Conservation (phyloP, 2,797 vertebrate species). For the Liparis tanakae region DNA sequence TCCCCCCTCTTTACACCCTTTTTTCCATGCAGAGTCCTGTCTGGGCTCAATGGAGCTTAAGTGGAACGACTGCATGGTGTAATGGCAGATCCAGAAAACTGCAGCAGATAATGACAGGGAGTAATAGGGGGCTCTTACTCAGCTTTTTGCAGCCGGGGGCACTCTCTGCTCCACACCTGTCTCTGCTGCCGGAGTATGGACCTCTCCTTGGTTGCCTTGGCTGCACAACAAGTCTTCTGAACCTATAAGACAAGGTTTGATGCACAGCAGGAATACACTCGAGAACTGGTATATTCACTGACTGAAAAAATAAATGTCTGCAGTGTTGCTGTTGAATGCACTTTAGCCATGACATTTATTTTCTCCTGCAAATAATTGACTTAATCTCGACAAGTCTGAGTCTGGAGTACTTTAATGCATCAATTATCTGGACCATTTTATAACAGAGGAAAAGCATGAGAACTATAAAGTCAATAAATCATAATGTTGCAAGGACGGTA, state of each 20-base stretch:
- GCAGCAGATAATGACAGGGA: conserved; percentile 73
- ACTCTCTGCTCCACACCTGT: conserved; percentile 91
- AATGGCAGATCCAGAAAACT: conserved; percentile 72
- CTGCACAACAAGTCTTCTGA: conserved; percentile 82
- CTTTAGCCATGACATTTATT: conserved; percentile 33
- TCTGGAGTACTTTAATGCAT: conserved; percentile 28
- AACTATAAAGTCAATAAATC: conserved; percentile 6
- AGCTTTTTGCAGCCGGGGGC: conserved; percentile 81
- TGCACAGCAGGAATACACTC: conserved; percentile 44
- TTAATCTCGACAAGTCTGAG: conserved; percentile 16
- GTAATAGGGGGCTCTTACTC: conserved; percentile 84
- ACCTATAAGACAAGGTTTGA: conserved; percentile 82
- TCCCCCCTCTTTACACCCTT: conserved; percentile 19
- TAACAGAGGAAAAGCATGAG: background rate
- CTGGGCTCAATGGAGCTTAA: conserved; percentile 62
- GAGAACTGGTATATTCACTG: conserved; percentile 11
- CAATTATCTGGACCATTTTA: conserved; percentile 22
- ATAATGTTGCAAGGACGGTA: conserved; percentile 10
- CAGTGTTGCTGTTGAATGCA: conserved; percentile 44
- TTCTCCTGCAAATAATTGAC: conserved; percentile 34
- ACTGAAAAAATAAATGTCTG: background rate
- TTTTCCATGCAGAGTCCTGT: conserved; percentile 51
- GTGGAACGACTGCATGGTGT: conserved; percentile 59
- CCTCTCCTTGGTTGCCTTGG: conserved; percentile 88
- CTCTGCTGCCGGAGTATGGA: conserved; percentile 88